phyloP scores from a whole-genome alignment of 2,888 invertebrate species.

The Sphaerophoria taeniata region DNA sequence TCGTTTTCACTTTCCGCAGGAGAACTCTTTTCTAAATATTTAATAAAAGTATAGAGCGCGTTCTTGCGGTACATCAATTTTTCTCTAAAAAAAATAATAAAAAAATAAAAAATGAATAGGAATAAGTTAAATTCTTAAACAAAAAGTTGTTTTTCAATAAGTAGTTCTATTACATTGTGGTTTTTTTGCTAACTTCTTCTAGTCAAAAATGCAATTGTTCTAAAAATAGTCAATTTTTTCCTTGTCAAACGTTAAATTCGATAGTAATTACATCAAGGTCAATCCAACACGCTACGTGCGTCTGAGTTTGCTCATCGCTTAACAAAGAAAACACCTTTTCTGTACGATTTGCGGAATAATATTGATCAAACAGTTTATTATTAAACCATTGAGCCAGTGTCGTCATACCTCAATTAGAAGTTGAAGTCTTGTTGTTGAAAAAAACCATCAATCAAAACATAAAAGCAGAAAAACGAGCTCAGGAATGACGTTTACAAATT shows the following conservation, averaged over 20 bases:
- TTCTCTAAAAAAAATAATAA: conserved; percentile 32
- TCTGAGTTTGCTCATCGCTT: conserved; percentile 46
- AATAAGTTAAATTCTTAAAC: no score
- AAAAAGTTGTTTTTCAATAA: no score
- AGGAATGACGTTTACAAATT: conserved; percentile 23
- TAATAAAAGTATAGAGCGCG: conserved; percentile 55
- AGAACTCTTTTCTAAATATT: conserved; percentile 8
- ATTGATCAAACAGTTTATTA: conserved; percentile 36
- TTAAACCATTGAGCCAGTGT: background rate
- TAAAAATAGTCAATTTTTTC: background rate
- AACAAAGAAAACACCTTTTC: conserved; percentile 42
- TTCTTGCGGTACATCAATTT: conserved; percentile 42
- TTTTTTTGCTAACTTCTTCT: no score
- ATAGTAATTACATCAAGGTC: conserved; percentile 15
- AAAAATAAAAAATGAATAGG: background rate
- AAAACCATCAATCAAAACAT: conserved; percentile 55
- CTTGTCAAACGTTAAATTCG: background rate
- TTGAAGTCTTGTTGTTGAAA: background rate
- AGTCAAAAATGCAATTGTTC: no score
- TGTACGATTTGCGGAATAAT: conserved; percentile 1
- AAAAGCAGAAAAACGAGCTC: conserved; percentile 47
- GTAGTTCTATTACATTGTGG: no score
- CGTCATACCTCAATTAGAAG: background rate
- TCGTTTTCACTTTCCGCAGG: background rate
- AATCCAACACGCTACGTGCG: background rate